These are phyloP conservation scores for Neodontobutis hainanensis DNA, from an alignment of 2,113 vertebrate genomes.

Conservation along the genomic window DNA sequence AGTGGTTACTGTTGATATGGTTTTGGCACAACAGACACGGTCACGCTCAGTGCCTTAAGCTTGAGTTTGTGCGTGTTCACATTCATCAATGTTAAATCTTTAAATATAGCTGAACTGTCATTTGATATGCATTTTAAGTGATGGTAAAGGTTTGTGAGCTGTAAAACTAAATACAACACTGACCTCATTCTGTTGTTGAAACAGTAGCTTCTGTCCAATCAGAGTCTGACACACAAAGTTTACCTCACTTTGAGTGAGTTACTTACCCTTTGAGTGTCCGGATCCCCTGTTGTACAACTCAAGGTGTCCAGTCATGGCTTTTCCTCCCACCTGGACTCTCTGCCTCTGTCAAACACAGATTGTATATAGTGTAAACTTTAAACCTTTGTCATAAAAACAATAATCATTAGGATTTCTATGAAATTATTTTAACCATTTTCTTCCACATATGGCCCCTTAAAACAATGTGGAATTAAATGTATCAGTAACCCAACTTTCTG, in stretches of 20 bases:
- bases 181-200: constrained; percentile 32
- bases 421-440: not conserved
- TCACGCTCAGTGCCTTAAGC: constrained; percentile 24
- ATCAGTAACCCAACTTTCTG: not conserved
- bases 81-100: not conserved
- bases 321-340: constrained; percentile 36
- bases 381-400: not conserved
- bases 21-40: constrained; percentile 31
- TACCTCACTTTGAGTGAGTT: too few species aligned
- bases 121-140: not conserved
- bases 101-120: not conserved
- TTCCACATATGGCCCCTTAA: not conserved
- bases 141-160: constrained; percentile 11
- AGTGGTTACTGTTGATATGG: constrained; percentile 22
- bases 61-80: not conserved
- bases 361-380: not conserved
- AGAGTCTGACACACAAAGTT: constrained; percentile 12
- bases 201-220: constrained; percentile 7
- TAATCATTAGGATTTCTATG: too few species aligned
- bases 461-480: not conserved
- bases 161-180: constrained; percentile 14
- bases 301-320: constrained; percentile 32
- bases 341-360: constrained; percentile 52
- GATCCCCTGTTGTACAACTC: constrained; percentile 27
- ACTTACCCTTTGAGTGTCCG: constrained; percentile 52